Conservation (phyloP, 2,113 vertebrate species). For the Chionis minor region DNA sequence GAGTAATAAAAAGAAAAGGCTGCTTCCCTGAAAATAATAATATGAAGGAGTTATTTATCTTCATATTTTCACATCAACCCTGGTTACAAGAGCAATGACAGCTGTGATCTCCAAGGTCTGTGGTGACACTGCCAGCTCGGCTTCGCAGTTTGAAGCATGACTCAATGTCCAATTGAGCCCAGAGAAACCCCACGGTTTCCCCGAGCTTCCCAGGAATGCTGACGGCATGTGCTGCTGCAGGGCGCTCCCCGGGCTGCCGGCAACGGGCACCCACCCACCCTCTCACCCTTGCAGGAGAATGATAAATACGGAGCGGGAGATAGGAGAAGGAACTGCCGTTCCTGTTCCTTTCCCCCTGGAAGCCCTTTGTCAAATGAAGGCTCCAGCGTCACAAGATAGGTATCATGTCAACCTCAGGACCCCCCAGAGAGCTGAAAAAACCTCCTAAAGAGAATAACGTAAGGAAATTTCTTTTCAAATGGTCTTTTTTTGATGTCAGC, state of each 20-base stretch:
- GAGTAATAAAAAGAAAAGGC: conserved; percentile 60
- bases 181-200: neutral
- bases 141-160: neutral
- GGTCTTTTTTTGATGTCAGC: neutral
- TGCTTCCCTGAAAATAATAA: conserved; percentile 55
- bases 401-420: neutral
- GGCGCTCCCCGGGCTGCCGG: neutral
- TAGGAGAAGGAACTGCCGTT: rapidly evolving
- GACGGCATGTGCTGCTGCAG: neutral
- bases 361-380: neutral
- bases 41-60: conserved; percentile 62
- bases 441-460: neutral
- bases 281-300: neutral
- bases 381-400: rapidly evolving
- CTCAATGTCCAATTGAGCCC: neutral
- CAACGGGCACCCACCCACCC: neutral
- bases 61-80: conserved; percentile 22
- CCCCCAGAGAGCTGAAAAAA: neutral
- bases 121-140: neutral
- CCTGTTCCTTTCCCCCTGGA: neutral
- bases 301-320: neutral
- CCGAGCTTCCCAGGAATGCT: neutral
- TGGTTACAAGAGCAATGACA: conserved; percentile 32
- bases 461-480: neutral
- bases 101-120: conserved; percentile 3